phyloP scores from a whole-genome alignment of 2,113 vertebrate species.

The Sturnira hondurensis region DNA sequence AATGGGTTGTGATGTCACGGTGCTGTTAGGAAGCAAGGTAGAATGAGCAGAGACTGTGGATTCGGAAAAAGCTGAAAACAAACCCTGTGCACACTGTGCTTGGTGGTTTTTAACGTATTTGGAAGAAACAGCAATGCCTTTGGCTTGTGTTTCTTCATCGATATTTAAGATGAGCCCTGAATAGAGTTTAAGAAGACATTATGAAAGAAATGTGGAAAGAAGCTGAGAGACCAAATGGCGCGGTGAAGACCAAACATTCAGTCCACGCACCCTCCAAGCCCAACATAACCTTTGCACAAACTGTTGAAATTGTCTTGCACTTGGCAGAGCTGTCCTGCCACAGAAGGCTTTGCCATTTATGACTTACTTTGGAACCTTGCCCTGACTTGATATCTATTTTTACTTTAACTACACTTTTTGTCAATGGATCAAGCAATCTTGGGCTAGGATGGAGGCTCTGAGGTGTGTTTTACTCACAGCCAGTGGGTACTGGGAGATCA shows the following conservation, averaged over 20 bases:
- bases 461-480: background rate
- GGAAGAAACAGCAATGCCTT: background rate
- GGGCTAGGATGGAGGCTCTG: background rate
- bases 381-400: background rate
- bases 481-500: background rate
- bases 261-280: background rate
- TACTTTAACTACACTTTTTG: background rate
- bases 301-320: background rate
- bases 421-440: background rate
- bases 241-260: background rate
- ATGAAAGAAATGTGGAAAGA: background rate
- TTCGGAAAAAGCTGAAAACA: background rate
- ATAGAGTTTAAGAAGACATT: background rate
- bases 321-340: background rate
- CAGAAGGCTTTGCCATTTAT: background rate
- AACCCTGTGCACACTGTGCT: background rate
- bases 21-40: background rate
- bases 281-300: background rate
- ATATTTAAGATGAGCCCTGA: background rate
- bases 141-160: background rate
- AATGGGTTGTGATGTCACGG: background rate
- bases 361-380: background rate
- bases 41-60: background rate
- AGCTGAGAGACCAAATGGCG: background rate
- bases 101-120: background rate